Conservation (phyloP, 2,113 vertebrate species). For the Phoenicopterus ruber region DNA sequence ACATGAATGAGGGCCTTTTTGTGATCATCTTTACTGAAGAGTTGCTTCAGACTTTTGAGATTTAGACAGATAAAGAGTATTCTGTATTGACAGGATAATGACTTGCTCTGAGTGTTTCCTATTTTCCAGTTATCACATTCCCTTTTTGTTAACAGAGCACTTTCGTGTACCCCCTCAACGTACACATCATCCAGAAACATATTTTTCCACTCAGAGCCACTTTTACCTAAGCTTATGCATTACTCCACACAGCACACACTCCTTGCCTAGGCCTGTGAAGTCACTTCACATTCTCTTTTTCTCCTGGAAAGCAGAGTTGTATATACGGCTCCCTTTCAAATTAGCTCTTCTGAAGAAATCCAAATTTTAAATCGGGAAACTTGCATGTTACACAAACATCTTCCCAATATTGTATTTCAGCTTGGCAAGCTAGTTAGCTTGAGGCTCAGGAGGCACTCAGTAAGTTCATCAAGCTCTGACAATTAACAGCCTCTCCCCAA, state of each 20-base stretch:
- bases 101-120: background rate
- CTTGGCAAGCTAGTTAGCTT: background rate
- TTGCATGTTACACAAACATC: background rate
- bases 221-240: background rate
- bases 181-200: background rate
- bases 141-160: background rate
- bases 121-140: background rate
- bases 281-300: background rate
- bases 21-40: background rate
- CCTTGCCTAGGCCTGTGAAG: background rate
- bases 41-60: background rate
- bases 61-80: background rate
- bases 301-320: background rate
- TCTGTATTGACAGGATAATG: background rate
- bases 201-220: background rate
- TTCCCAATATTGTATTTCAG: background rate
- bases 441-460: background rate
- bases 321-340: background rate
- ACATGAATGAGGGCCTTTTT: background rate
- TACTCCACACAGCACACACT: background rate
- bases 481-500: background rate
- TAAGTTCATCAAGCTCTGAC: background rate
- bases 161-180: background rate
- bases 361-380: background rate
- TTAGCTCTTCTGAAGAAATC: background rate